These are phyloP conservation scores for Calidris pugnax DNA, from an alignment of 2,113 vertebrate species.

Conservation along the genomic window DNA sequence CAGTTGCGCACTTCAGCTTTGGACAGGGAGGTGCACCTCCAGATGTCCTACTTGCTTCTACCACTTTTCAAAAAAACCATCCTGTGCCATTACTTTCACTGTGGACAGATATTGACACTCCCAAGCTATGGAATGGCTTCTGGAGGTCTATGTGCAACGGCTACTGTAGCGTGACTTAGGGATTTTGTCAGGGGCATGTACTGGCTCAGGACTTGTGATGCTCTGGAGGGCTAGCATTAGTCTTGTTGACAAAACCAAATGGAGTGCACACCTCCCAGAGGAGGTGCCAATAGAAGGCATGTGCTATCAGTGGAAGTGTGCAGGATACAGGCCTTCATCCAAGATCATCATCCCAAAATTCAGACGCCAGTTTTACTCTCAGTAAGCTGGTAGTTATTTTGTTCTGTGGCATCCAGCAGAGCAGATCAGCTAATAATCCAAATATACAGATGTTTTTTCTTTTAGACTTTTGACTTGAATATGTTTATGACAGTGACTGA, in stretches of 20 bases:
- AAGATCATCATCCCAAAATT: neutral
- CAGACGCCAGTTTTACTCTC: neutral
- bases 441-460: neutral
- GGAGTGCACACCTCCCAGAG: neutral
- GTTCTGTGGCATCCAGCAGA: neutral
- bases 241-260: neutral
- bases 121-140: neutral
- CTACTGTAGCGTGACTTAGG: neutral
- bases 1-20: neutral
- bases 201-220: neutral
- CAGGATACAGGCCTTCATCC: neutral
- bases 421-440: neutral
- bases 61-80: neutral
- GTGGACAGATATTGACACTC: neutral
- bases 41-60: neutral
- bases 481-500: neutral
- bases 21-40: neutral
- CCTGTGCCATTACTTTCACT: neutral
- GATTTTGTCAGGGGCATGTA: neutral
- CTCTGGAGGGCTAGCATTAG: neutral
- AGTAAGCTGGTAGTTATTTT: neutral
- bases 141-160: neutral
- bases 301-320: neutral
- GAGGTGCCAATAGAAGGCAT: neutral
- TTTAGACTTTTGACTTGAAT: neutral